phyloP scores from a whole-genome alignment of 2,888 invertebrate species.

The Tetropium fuscum region DNA sequence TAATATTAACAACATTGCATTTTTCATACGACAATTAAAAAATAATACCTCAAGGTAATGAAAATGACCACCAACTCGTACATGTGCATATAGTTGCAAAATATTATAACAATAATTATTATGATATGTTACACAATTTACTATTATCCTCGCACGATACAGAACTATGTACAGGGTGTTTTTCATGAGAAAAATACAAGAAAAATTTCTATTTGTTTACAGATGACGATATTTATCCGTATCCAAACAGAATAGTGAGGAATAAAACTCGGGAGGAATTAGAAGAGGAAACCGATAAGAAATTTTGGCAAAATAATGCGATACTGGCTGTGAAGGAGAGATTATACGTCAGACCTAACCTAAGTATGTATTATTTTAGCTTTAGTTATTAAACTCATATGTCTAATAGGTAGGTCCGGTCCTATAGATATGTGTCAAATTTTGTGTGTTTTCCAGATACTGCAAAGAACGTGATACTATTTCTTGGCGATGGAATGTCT shows the following conservation, averaged over 20 bases:
- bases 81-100: too few species aligned
- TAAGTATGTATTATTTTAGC: slow-evolving; percentile 46
- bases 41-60: too few species aligned
- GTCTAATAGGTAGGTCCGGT: not conserved
- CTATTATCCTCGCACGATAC: too few species aligned
- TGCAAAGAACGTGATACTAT: slow-evolving; percentile 84
- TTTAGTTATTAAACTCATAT: not conserved
- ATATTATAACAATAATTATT: too few species aligned
- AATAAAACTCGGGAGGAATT: slow-evolving; percentile 42
- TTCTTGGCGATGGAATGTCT: slow-evolving; percentile 92
- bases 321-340: slow-evolving; percentile 41
- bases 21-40: too few species aligned
- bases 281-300: slow-evolving; percentile 39
- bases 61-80: too few species aligned
- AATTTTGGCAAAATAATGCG: slow-evolving; percentile 50
- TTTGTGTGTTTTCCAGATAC: too few species aligned
- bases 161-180: too few species aligned
- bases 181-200: too few species aligned
- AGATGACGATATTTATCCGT: slow-evolving; percentile 42
- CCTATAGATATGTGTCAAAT: too few species aligned
- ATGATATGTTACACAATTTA: too few species aligned
- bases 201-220: not conserved
- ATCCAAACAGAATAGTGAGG: slow-evolving; percentile 36
- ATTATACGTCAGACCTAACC: slow-evolving; percentile 41
- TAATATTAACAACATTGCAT: too few species aligned